Evolutionary conservation across 2,888 invertebrate species (phyloP), one percentile per base, ranked within the genome.

Genomic region (Rambutsinella grinnellia): DNA sequence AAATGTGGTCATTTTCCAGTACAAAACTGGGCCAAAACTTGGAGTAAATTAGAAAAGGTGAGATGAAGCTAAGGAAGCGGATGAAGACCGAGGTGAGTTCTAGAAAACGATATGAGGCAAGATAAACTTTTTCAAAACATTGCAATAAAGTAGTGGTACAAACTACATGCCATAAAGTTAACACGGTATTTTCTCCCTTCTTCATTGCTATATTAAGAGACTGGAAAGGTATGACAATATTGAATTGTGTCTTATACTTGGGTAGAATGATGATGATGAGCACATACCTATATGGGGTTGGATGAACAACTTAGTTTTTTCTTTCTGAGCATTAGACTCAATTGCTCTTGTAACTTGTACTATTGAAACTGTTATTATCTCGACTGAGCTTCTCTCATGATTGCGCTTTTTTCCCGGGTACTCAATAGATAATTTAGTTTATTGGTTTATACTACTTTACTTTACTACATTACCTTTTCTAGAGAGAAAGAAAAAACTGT

Each of bases 401-500:
- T 68, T 75, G 68, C 68, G 54, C 68, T 63, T 67, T 75, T 66
- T 28, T 54, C 57, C 47, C 57, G 26, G 56, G 47, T 67, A 62
- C 57, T 75, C 75, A 75, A 75, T 75, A 75, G 75, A 75, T 75
- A 75, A 75, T 75, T 75, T 75, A 75, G 63, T 75, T 75, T 75
- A 75, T 75, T 75, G 75, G 75, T 75, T 75, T 69, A 68, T 68
- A 57, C 58, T 44, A 27, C 36, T 56, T 15, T 27, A 17, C 17
- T 15, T 47, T 26, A 44, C 28, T 49, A 10, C 24, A 54, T 23
- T 28, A 60, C 44, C 5, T 44, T n/a, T n/a, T n/a, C n/a, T n/a
- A n/a, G n/a, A n/a, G n/a, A n/a, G n/a, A n/a, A n/a, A n/a, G n/a
- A n/a, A n/a, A n/a, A n/a, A n/a, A n/a, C 61, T 62, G 28, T 28